phyloP scores from a whole-genome alignment of 1,140 invertebrate species.

The Euura saliciscinereae region DNA sequence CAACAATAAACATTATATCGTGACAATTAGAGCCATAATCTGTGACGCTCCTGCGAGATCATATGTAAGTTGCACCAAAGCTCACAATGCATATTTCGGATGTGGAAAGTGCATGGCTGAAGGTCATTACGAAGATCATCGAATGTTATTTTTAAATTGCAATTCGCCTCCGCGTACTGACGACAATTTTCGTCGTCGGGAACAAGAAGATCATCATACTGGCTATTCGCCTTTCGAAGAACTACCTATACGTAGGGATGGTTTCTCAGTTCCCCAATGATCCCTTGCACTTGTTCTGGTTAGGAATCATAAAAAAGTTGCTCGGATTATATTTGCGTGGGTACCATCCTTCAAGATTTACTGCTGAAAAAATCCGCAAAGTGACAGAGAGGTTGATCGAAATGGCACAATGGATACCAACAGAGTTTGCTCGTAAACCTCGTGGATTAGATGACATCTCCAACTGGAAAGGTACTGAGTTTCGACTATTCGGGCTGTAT shows the following conservation, averaged over 20 bases:
- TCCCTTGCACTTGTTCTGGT: constrained; percentile 35
- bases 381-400: neutral
- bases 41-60: constrained; percentile 4
- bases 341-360: neutral
- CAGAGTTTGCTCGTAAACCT: constrained; percentile 39
- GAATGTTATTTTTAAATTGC: constrained; percentile 19
- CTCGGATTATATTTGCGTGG: constrained; percentile 25
- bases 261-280: constrained; percentile 32
- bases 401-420: constrained; percentile 19
- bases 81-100: neutral
- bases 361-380: no score
- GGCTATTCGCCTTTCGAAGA: constrained; percentile 18
- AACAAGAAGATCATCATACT: constrained; percentile 19
- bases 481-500: constrained; percentile 36
- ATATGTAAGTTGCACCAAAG: constrained; percentile 7
- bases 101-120: constrained; percentile 10
- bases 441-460: constrained; percentile 25
- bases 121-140: constrained; percentile 15
- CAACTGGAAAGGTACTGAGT: constrained; percentile 43
- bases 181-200: constrained; percentile 14
- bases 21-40: neutral
- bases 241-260: constrained; percentile 26
- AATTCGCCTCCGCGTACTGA: constrained; percentile 18
- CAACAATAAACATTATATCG: neutral
- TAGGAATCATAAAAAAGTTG: constrained; percentile 35